phyloP scores from a whole-genome alignment of 2,113 vertebrate species.

The Saguinus midas region DNA sequence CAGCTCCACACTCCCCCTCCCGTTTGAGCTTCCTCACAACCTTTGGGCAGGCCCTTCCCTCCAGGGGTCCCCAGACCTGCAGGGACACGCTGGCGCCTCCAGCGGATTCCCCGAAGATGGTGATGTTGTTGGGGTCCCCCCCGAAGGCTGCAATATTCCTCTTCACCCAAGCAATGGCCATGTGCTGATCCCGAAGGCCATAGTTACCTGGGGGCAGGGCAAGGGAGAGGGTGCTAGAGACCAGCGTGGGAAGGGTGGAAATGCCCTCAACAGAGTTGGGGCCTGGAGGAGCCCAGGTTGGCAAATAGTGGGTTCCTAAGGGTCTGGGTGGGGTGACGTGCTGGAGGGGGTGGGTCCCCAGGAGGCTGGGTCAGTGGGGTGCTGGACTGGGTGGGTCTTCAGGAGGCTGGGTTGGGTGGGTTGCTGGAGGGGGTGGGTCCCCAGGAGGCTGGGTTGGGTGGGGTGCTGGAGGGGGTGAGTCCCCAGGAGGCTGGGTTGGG shows the following conservation, averaged over 20 bases:
- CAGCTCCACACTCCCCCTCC: not conserved
- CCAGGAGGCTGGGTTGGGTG: too few species aligned
- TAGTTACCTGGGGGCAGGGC: constrained; percentile 88
- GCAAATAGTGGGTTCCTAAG: not conserved
- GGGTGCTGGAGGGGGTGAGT: too few species aligned
- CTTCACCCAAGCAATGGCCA: constrained; percentile 96
- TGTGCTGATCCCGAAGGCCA: constrained; percentile 95
- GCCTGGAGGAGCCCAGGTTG: not conserved
- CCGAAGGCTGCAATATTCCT: constrained; percentile 64
- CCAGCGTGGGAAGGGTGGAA: accelerated
- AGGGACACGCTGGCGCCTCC: constrained; percentile 89
- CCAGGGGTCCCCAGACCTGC: constrained; percentile 85
- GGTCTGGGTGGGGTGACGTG: not conserved
- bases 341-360: accelerated
- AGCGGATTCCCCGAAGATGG: constrained; percentile 93
- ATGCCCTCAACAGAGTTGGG: accelerated
- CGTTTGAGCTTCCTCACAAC: accelerated
- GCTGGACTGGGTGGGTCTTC: accelerated
- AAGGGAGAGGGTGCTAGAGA: not conserved
- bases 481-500: too few species aligned
- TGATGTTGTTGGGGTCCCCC: too few species aligned
- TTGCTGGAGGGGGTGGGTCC: too few species aligned
- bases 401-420: too few species aligned
- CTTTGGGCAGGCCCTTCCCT: accelerated
- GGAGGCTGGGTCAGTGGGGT: too few species aligned